Percentiles rank a stretch among this genome's conserved stretches.
phyloP scores from a whole-genome alignment of 1,140 invertebrate species.

The Ceratosolen fusciceps region DNA sequence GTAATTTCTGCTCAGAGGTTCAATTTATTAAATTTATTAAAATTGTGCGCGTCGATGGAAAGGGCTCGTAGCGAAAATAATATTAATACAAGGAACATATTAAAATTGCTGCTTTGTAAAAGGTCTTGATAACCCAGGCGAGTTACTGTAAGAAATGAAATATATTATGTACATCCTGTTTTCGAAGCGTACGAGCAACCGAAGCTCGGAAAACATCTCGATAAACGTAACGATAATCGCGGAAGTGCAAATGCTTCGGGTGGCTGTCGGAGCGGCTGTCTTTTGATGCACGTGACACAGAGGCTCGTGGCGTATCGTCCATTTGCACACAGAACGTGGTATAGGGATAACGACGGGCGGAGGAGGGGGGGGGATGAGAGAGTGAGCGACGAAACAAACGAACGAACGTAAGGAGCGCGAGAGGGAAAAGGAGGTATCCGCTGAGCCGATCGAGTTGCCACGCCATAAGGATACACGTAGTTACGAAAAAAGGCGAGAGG shows the following conservation, averaged over 20 bases:
- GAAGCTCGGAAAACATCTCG: neutral
- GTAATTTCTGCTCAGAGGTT: neutral
- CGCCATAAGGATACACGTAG: conserved; percentile 14
- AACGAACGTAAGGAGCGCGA: neutral
- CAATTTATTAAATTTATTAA: too few species aligned
- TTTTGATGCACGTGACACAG: neutral
- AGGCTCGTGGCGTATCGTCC: neutral
- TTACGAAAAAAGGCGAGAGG: neutral
- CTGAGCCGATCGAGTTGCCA: conserved; percentile 7
- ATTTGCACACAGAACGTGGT: neutral
- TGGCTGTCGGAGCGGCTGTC: neutral
- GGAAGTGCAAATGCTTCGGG: neutral
- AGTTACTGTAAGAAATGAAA: neutral
- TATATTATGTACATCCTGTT: neutral
- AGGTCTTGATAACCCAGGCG: neutral
- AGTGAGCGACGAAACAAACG: neutral
- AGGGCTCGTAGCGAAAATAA: neutral
- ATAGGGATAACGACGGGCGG: neutral
- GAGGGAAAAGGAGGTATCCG: neutral
- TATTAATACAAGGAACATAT: neutral
- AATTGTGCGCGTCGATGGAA: neutral
- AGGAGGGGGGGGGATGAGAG: neutral
- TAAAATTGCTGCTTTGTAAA: neutral
- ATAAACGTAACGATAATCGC: neutral
- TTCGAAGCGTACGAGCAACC: neutral